Evolutionary conservation across 2,113 vertebrate genomes (phyloP), one percentile per base, ranked within the genome.

Genomic region (Lepisosteus oculatus): DNA sequence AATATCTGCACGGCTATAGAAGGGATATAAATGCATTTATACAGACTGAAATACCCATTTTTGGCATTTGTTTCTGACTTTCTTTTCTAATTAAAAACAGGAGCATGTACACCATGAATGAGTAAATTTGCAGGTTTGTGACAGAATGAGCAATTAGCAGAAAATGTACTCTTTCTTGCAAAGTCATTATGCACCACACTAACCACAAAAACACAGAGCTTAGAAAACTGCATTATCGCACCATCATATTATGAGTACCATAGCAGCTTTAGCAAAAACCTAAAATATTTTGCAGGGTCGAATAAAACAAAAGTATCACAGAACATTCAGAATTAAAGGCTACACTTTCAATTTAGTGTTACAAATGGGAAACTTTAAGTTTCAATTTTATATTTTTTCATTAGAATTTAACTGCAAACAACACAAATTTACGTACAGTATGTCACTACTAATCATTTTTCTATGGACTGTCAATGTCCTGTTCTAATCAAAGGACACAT

Each of bases 141-240:
- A 88, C 82, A 81, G 85, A 76, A 80, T 84, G 82, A 83, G 84
- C 81, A 84, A 88, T 87, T 85, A 87, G 80, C 83, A 81, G 81
- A 76, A 84, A 85, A 87, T 84, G 85, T 82, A 83, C 78, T 79
- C 43, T 6, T 73, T 79, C 84, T 84, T 84, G 84, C 85, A 86
- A 89, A 89, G 83, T 86, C 85, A 71, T 89, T 86, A 80, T 78
- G 82, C 81, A 83, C 84, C 80, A 76, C 72, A 74, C 71, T 78
- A 72, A 88, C 86, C 85, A 69, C 86, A 86, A 74, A 75, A 78
- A 83, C 83, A 78, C 71, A 74, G 71, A 78, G 79, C 54, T 79
- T 82, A 84, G 84, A 72, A 5, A 14, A 70, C 81, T 80, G 82
- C 80, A 77, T 87, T 83, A 81, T 83, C 82, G 76, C 73, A 83